A percentile compares a stretch with the other conserved stretches of the same genome.
phyloP scores from a whole-genome alignment of 2,888 invertebrate genomes.

The Brenthis ino region DNA sequence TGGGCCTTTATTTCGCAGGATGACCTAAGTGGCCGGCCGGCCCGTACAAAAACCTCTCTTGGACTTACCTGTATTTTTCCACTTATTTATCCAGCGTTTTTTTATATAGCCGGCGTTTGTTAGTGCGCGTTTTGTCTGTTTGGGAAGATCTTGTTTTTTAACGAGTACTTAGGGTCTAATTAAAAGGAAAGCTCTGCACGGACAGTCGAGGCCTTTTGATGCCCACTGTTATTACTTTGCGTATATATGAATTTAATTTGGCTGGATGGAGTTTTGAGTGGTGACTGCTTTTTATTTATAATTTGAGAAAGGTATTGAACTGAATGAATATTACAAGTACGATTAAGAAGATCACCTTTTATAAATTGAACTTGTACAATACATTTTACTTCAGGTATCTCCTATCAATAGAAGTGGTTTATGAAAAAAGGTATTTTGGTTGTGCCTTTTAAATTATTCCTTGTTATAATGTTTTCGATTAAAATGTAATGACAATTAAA shows the following conservation, averaged over 20 bases:
- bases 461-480: too few species aligned
- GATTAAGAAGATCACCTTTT: conserved; percentile 30
- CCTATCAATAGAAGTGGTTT: neutral
- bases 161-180: conserved; percentile 82
- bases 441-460: too few species aligned
- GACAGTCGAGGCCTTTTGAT: conserved; percentile 80
- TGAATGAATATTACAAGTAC: conserved; percentile 53
- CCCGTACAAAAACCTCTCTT: conserved; percentile 79
- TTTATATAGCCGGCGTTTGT: conserved; percentile 75
- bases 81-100: conserved; percentile 81
- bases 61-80: conserved; percentile 83
- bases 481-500: too few species aligned
- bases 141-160: conserved; percentile 80
- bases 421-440: neutral
- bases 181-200: conserved; percentile 79
- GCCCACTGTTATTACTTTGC: conserved; percentile 78
- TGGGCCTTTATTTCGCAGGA: conserved; percentile 80
- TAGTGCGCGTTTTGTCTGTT: conserved; percentile 78
- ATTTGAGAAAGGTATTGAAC: conserved; percentile 58
- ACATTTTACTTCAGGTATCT: conserved; percentile 6
- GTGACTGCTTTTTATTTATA: conserved; percentile 56
- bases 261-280: conserved; percentile 74
- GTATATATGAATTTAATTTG: conserved; percentile 78
- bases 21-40: conserved; percentile 82
- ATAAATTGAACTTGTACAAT: conserved; percentile 24